phyloP scores from a whole-genome alignment of 64 coral and sea anemone genomes.

The Acropora tenuis region DNA sequence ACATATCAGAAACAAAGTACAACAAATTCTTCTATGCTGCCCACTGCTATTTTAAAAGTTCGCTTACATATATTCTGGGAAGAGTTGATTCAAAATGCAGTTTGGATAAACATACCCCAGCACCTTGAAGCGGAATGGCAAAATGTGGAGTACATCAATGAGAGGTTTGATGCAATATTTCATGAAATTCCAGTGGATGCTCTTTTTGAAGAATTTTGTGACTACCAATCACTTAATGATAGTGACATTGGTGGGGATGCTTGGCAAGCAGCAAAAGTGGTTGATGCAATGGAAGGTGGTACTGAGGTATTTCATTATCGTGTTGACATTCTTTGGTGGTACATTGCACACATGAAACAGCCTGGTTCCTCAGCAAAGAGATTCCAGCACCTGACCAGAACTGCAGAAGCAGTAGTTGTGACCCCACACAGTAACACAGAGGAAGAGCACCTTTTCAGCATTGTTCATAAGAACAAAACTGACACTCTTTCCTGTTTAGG shows the following conservation, averaged over 20 bases:
- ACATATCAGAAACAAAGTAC: too few relatives aligned
- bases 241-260: constrained; percentile 47
- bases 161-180: constrained; percentile 54
- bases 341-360: constrained; percentile 45
- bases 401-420: constrained; percentile 42
- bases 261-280: constrained; percentile 59
- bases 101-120: constrained; percentile 58
- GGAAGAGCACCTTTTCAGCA: constrained; percentile 64
- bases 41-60: not conserved
- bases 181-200: constrained; percentile 12
- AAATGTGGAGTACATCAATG: constrained; percentile 59
- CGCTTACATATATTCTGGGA: constrained; percentile 55
- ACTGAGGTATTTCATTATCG: not conserved
- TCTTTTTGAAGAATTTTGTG: constrained; percentile 65
- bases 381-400: constrained; percentile 33
- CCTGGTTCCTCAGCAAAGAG: constrained; percentile 13
- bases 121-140: constrained; percentile 47
- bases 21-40: too few relatives aligned
- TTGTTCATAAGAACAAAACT: not conserved
- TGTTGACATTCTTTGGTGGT: constrained; percentile 62
- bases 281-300: constrained; percentile 44
- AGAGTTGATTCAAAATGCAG: constrained; percentile 53
- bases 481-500: not conserved
- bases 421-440: constrained; percentile 60
- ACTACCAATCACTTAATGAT: constrained; percentile 43